Conservation (phyloP, 2,113 vertebrate species). For the Elephantulus edwardii region DNA sequence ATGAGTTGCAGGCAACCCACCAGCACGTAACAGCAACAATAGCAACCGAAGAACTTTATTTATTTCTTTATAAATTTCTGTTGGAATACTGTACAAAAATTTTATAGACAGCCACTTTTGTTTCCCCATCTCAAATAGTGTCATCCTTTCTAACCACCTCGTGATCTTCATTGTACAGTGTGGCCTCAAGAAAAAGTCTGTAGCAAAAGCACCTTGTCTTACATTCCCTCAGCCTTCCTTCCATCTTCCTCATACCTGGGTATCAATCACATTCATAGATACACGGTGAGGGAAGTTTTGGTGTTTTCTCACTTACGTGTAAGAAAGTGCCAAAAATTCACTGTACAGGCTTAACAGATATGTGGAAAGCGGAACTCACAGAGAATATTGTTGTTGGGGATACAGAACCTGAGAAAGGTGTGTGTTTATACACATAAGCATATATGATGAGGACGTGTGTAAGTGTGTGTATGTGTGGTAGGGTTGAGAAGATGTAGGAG, state of each 20-base stretch:
- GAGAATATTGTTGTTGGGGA: neutral
- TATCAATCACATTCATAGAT: neutral
- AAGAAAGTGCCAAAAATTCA: neutral
- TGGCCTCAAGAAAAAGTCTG: neutral
- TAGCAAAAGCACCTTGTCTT: neutral
- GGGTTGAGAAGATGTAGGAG: too few species aligned
- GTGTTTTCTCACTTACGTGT: neutral
- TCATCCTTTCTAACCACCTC: neutral
- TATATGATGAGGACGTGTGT: neutral
- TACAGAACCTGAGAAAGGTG: neutral
- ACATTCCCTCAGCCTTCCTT: neutral
- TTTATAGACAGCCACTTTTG: neutral
- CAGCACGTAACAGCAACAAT: too few species aligned
- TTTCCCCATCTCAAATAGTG: neutral
- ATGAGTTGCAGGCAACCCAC: too few species aligned
- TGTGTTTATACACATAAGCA: neutral
- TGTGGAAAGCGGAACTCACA: neutral
- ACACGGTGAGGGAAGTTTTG: neutral
- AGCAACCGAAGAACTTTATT: too few species aligned
- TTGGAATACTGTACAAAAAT: neutral
- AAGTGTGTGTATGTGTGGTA: neutral
- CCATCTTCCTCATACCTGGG: neutral
- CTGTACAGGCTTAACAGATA: neutral
- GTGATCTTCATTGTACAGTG: neutral
- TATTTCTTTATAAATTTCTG: neutral